Evolutionary conservation across 2,113 vertebrate genomes (phyloP).

Genomic region (Elanoides forficatus): DNA sequence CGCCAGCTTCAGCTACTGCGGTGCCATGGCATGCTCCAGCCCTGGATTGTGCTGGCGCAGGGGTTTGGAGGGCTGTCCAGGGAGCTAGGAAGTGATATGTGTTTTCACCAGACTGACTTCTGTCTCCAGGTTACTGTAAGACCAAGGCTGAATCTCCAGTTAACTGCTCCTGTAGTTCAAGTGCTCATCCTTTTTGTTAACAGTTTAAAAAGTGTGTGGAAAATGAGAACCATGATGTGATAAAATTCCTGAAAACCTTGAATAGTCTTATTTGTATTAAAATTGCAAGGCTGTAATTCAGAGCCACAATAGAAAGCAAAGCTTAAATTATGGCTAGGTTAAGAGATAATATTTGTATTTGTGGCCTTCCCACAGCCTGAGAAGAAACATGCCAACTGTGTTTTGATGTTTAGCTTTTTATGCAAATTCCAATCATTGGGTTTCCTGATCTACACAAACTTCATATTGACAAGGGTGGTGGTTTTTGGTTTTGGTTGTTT

Average conservation of each 20-base stretch:
- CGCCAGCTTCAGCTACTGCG: accelerated
- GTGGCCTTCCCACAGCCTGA: background rate
- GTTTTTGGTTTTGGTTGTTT: background rate
- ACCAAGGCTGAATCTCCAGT: background rate
- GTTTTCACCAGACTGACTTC: background rate
- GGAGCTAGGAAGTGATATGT: background rate
- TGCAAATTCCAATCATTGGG: background rate
- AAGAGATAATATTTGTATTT: slow-evolving; percentile 15
- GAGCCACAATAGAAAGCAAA: background rate
- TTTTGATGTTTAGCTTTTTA: slow-evolving; percentile 8
- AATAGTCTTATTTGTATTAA: background rate
- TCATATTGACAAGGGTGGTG: background rate
- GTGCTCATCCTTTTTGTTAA: background rate
- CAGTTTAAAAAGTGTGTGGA: background rate
- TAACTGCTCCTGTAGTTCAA: background rate
- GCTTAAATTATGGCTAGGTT: background rate
- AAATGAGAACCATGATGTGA: background rate
- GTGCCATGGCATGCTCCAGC: background rate
- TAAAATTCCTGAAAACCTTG: background rate
- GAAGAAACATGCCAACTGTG: background rate
- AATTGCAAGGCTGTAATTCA: background rate
- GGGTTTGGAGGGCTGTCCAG: background rate
- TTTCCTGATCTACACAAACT: background rate
- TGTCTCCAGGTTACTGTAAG: background rate
- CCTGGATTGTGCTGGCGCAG: background rate